Conservation (phyloP, 2,888 invertebrate genomes). For the Tinea pellionella region DNA sequence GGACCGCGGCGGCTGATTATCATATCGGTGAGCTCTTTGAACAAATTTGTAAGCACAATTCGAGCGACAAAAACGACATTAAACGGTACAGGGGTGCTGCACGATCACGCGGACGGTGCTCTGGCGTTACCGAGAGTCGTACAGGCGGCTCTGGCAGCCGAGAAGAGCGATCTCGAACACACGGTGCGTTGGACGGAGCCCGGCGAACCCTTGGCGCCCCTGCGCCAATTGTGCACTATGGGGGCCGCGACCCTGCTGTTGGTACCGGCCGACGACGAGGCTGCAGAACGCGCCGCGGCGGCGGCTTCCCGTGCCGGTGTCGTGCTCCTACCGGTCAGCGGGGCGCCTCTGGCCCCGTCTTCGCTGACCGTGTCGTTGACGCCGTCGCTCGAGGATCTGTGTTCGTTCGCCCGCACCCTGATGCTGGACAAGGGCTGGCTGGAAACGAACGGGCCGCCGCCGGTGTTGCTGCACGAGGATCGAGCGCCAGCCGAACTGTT, state of each 20-base stretch:
- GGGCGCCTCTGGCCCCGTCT: conserved; percentile 25
- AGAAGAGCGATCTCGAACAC: background rate
- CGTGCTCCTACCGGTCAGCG: conserved; percentile 37
- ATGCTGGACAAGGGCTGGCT: conserved; percentile 36
- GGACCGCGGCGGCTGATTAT: background rate
- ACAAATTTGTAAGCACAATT: too few species aligned
- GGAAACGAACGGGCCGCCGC: conserved; percentile 36
- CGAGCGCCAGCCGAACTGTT: conserved; percentile 26
- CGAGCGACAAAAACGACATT: too few species aligned
- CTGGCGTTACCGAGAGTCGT: background rate
- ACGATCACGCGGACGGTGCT: background rate
- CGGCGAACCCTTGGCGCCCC: background rate
- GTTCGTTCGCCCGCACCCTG: too few species aligned
- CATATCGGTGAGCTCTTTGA: background rate
- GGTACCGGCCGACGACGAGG: conserved; percentile 22
- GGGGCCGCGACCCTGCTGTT: conserved; percentile 20
- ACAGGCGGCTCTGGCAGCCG: conserved; percentile 20
- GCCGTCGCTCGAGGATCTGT: background rate
- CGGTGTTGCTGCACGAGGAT: conserved; percentile 51
- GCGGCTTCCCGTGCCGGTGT: conserved; percentile 39
- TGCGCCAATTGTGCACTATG: background rate
- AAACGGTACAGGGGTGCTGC: background rate
- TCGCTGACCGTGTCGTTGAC: background rate
- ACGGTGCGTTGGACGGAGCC: background rate
- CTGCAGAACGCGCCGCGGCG: conserved; percentile 22